phyloP scores from a whole-genome alignment of 2,888 invertebrate genomes.

The Drosophila falleni region DNA sequence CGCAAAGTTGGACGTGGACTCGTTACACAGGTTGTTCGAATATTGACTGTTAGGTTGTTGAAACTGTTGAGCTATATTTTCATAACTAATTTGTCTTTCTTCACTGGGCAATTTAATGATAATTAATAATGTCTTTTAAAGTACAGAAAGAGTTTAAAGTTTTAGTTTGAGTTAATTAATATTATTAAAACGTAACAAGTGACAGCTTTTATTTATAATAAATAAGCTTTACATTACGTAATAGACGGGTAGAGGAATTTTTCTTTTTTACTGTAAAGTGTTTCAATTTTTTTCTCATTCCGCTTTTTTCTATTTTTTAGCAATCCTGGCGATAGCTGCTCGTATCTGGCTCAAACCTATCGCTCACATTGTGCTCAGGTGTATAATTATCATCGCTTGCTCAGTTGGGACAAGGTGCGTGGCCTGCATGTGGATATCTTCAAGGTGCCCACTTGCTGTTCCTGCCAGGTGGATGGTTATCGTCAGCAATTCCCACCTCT shows the following conservation, averaged over 20 bases:
- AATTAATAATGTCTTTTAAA: neutral
- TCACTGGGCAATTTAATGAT: neutral
- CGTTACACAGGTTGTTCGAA: conserved; percentile 1
- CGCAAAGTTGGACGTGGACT: neutral
- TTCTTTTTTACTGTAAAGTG: too few relatives aligned
- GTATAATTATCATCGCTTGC: conserved; percentile 92
- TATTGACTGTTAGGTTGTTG: conserved; percentile 6
- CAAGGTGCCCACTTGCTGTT: conserved; percentile 93
- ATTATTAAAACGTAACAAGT: neutral
- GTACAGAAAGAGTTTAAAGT: too few relatives aligned
- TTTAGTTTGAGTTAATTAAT: neutral
- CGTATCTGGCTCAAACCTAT: conserved; percentile 92
- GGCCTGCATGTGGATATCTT: conserved; percentile 94
- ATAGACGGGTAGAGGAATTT: too few relatives aligned
- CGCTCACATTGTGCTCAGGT: conserved; percentile 93
- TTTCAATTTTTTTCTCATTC: neutral
- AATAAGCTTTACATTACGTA: too few relatives aligned
- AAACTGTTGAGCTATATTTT: neutral
- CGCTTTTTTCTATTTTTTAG: conserved; percentile 85
- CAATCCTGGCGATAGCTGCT: conserved; percentile 91
- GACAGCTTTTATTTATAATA: neutral
- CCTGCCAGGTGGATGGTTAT: conserved; percentile 92
- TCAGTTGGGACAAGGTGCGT: conserved; percentile 92
- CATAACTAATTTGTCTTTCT: neutral
- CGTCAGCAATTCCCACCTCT: conserved; percentile 89